phyloP scores from a whole-genome alignment of 2,888 invertebrate species.

The Pelosia muscerda region DNA sequence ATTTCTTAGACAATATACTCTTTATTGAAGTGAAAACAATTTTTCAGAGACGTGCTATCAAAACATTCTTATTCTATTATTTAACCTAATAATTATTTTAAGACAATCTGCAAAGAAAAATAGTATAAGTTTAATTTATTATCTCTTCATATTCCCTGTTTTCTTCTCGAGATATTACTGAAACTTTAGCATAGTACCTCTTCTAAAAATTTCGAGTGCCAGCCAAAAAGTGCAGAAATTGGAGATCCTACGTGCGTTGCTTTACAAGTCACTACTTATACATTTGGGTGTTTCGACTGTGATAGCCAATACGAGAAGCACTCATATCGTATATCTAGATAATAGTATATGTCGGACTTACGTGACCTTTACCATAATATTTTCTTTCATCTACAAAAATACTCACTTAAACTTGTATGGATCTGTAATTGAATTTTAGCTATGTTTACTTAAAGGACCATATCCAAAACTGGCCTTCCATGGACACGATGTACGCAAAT shows the following conservation, averaged over 20 bases:
- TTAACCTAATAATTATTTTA: too few species aligned
- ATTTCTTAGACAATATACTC: too few species aligned
- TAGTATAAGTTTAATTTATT: too few species aligned
- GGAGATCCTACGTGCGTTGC: not conserved
- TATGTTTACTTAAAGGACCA: slow-evolving; percentile 3
- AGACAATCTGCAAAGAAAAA: too few species aligned
- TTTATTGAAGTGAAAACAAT: too few species aligned
- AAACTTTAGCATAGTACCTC: not conserved
- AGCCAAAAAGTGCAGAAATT: not conserved
- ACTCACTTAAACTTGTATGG: not conserved
- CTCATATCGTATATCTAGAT: not conserved
- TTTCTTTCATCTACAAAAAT: slow-evolving; percentile 3
- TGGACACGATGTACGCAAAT: too few species aligned
- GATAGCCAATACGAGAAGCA: not conserved
- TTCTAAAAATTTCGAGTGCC: not conserved
- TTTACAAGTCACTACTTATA: not conserved
- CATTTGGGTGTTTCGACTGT: not conserved
- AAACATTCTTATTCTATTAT: too few species aligned
- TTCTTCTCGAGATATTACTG: not conserved
- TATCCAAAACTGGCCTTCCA: too few species aligned
- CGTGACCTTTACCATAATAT: not conserved
- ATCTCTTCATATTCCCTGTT: too few species aligned
- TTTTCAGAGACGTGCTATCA: too few species aligned
- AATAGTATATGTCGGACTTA: not conserved
- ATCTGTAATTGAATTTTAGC: not conserved